These are phyloP conservation scores for Drosophila sulfurigaster DNA, from an alignment of 1,140 invertebrate species.

Conservation along the genomic window DNA sequence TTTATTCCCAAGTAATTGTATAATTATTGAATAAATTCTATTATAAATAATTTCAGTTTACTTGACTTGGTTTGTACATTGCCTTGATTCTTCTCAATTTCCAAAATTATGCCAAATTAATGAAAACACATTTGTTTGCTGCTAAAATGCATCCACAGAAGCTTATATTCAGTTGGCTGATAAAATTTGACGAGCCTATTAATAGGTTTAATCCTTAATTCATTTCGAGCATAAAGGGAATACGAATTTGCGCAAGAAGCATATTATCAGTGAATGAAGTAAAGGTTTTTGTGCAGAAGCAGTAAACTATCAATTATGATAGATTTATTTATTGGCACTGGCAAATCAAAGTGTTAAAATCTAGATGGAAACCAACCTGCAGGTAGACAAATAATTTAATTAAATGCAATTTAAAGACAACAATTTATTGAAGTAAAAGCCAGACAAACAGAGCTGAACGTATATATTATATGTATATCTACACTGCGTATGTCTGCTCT, in stretches of 20 bases:
- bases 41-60: not conserved
- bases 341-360: slow-evolving; percentile 43
- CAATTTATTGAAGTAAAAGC: slow-evolving; percentile 51
- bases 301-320: slow-evolving; percentile 35
- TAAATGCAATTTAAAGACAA: slow-evolving; percentile 59
- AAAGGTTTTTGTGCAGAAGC: not conserved
- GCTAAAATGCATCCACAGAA: not conserved
- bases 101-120: not conserved
- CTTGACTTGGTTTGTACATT: not conserved
- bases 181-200: not conserved
- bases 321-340: slow-evolving; percentile 42
- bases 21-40: too few relatives aligned
- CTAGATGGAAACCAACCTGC: slow-evolving; percentile 32
- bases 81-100: not conserved
- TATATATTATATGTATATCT: too few relatives aligned
- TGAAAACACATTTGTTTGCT: not conserved
- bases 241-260: not conserved
- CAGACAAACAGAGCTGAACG: slow-evolving; percentile 7
- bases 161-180: not conserved
- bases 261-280: not conserved
- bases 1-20: too few relatives aligned
- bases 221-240: not conserved
- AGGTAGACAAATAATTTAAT: slow-evolving; percentile 55
- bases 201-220: slow-evolving; percentile 4
- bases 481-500: slow-evolving; percentile 6